Evolutionary conservation across 2,888 invertebrate genomes (phyloP).

Genomic region (Epiblema foenella): DNA sequence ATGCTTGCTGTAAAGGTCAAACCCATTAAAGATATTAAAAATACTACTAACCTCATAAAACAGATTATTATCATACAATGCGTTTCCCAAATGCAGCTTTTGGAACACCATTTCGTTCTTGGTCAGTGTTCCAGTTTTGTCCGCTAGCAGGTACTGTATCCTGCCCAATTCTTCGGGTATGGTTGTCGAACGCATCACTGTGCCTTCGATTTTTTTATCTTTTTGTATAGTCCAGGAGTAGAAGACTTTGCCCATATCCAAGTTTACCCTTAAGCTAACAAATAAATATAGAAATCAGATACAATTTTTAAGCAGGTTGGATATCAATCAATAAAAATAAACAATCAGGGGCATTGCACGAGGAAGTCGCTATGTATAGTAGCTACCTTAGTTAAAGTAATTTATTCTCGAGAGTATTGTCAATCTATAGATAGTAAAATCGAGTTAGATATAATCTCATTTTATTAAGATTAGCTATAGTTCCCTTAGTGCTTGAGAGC

Average conservation of each 20-base stretch:
- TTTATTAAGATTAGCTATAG: too few species aligned
- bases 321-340: neutral
- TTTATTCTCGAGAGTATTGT: too few species aligned
- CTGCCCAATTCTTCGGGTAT: conserved; percentile 99
- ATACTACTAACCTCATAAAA: conserved; percentile 89
- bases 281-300: neutral
- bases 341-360: too few species aligned
- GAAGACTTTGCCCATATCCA: conserved; percentile 99
- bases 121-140: conserved; percentile 99
- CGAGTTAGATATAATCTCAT: too few species aligned
- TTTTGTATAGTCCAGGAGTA: conserved; percentile 98
- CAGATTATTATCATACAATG: conserved; percentile 93
- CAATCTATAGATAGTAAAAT: too few species aligned
- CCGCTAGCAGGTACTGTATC: conserved; percentile 97
- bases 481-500: too few species aligned
- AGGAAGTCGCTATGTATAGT: too few species aligned
- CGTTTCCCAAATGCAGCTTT: conserved; percentile 96
- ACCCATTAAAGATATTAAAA: too few species aligned
- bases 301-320: too few species aligned
- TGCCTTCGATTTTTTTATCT: conserved; percentile 96
- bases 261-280: conserved; percentile 95
- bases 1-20: too few species aligned
- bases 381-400: too few species aligned
- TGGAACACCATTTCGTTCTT: conserved; percentile 99
- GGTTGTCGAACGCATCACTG: conserved; percentile 98